Conservation (phyloP, 2,113 vertebrate species). For the Procavia capensis region DNA sequence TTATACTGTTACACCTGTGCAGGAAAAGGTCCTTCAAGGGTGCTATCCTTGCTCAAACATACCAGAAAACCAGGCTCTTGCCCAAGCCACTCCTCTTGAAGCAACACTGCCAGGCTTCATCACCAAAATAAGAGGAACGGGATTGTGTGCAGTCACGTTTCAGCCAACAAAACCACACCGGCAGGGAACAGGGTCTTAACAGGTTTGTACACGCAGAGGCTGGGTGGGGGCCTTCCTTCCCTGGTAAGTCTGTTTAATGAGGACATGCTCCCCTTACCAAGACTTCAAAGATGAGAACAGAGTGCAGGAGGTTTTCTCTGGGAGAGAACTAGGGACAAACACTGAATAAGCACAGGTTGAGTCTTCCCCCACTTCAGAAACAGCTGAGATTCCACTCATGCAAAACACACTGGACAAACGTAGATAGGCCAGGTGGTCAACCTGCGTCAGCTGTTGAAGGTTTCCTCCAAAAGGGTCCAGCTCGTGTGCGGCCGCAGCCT, state of each 20-base stretch:
- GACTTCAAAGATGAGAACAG: conserved; percentile 69
- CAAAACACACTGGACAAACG: not conserved
- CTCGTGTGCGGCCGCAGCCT: not conserved
- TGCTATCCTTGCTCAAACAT: not conserved
- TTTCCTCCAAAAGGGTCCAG: not conserved
- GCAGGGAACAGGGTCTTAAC: not conserved
- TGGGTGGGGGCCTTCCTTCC: conserved; percentile 5
- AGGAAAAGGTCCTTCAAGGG: not conserved
- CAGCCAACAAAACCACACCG: conserved; percentile 19
- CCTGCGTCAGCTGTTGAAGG: not conserved
- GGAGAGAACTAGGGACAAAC: not conserved
- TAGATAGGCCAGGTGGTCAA: not conserved
- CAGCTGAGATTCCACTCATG: not conserved
- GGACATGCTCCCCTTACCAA: not conserved
- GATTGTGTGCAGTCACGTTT: not conserved
- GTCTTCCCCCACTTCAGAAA: not conserved
- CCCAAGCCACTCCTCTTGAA: not conserved
- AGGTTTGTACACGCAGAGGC: conserved; percentile 27
- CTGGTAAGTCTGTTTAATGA: conserved; percentile 57
- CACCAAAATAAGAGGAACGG: conserved; percentile 15
- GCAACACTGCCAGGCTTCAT: not conserved
- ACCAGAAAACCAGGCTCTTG: not conserved
- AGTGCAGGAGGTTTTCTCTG: conserved; percentile 4
- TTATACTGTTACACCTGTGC: not conserved
- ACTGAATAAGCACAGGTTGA: not conserved